Conservation (phyloP, 2,888 invertebrate genomes). For the Chrysina gloriosa region DNA sequence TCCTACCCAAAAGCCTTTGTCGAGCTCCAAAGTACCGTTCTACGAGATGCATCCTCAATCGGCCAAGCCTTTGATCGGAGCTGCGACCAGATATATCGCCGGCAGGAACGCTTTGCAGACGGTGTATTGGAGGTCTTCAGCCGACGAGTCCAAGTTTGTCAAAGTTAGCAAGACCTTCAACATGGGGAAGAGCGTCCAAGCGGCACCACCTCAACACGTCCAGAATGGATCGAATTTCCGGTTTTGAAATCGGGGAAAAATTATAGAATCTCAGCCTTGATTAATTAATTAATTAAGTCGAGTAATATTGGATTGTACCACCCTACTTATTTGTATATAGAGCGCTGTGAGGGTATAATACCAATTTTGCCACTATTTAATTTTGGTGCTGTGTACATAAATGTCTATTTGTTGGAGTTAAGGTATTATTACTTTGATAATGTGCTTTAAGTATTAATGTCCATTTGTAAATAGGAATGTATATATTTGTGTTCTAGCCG, state of each 20-base stretch:
- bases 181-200: conserved; percentile 49
- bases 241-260: conserved; percentile 6
- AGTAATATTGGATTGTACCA: too few species aligned
- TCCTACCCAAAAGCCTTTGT: too few species aligned
- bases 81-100: conserved; percentile 78
- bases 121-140: conserved; percentile 77
- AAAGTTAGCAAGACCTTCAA: conserved; percentile 60
- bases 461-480: too few species aligned
- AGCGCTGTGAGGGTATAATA: too few species aligned
- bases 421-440: too few species aligned
- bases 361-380: too few species aligned
- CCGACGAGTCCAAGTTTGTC: conserved; percentile 55
- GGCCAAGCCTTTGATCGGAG: conserved; percentile 72
- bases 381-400: too few species aligned
- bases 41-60: conserved; percentile 61
- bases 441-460: too few species aligned
- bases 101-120: conserved; percentile 81
- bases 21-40: background rate
- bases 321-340: background rate
- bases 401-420: too few species aligned
- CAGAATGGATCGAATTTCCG: background rate
- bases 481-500: too few species aligned
- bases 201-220: conserved; percentile 17
- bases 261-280: background rate
- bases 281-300: too few species aligned